Base-by-base conservation (phyloP, 2,888 invertebrate species). In the Calameuta filiformis region DNA sequence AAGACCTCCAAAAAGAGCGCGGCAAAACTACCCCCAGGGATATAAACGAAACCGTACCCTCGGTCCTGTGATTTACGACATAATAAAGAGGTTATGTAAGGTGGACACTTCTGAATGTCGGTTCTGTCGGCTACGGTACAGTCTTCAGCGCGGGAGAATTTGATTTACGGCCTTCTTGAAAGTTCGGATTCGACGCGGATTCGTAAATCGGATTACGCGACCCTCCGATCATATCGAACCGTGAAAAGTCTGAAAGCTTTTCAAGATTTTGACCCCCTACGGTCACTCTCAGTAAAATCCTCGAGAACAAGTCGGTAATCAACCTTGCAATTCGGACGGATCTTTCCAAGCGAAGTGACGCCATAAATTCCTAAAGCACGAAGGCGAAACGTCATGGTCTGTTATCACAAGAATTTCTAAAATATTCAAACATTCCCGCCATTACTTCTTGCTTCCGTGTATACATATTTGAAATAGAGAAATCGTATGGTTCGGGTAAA, bases 21-120 rank as follows among this genome's bases (percentile, higher is more conserved):
- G 56, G 23, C 56, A 23, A 56, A 56, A 56, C 71, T 71, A 71
- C 31, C 31, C 33, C 31, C 33, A 71, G 71, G 33, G 71, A 71
- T 71, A 71, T 34, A 71, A 71, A 71, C 71, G 71, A 71, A 71
- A 71, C 71, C 31, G 33, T 71, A 34, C 71, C 71, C 71, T 71
- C 33, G 71, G 33, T 71, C 12, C 71, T 31, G 34, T 86, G 87
- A 86, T 86, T 86, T 87, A 86, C 82, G 83, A 81, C 78, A 87
- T 86, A 87, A 86, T 86, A 86, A 86, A 86, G 87, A 82, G 85
- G 86, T 86, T 87, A 84, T 83, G 83, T 81, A 86, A 86, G 84
- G 83, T 78, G 81, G 82, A 80, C 81, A 78, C 71, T 79, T 75
- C 76, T 73, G 78, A 75, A 40, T 33, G 73, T 75, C 56, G 56